Percentiles rank a stretch among this genome's conserved stretches.
These are phyloP conservation scores for Chitala chitala DNA, from an alignment of 2,113 vertebrate genomes.

Conservation along the genomic window DNA sequence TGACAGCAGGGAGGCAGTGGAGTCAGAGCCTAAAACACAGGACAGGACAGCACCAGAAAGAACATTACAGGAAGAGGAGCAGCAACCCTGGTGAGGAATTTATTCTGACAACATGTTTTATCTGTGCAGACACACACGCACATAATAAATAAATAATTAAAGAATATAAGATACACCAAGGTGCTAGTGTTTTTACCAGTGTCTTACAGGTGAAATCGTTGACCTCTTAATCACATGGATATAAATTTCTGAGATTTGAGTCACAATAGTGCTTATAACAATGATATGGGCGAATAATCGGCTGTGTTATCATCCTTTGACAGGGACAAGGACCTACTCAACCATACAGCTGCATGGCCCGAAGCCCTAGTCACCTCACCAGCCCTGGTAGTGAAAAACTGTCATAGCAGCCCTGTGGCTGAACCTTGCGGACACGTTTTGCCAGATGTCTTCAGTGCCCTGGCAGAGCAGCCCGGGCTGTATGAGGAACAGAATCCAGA, in stretches of 20 bases:
- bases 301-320: neutral
- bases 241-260: neutral
- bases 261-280: constrained; percentile 10
- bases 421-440: neutral
- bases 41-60: neutral
- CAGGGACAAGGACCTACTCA: constrained; percentile 17
- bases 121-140: neutral
- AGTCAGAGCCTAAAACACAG: constrained; percentile 9
- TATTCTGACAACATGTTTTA: neutral
- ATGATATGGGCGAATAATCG: neutral
- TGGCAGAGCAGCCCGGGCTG: neutral
- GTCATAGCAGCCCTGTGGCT: neutral
- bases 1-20: constrained; percentile 25
- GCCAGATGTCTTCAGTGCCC: constrained; percentile 14
- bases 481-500: constrained; percentile 14
- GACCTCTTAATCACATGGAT: constrained; percentile 32
- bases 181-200: no score
- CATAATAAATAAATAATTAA: neutral
- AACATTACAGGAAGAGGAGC: neutral
- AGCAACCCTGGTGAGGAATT: constrained; percentile 3
- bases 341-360: neutral
- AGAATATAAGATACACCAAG: neutral
- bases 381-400: constrained; percentile 5
- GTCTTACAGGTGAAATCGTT: no score
- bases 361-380: neutral